These are phyloP conservation scores for Aeoliscus strigatus DNA, from an alignment of 2,797 vertebrate species.

Conservation along the genomic window DNA sequence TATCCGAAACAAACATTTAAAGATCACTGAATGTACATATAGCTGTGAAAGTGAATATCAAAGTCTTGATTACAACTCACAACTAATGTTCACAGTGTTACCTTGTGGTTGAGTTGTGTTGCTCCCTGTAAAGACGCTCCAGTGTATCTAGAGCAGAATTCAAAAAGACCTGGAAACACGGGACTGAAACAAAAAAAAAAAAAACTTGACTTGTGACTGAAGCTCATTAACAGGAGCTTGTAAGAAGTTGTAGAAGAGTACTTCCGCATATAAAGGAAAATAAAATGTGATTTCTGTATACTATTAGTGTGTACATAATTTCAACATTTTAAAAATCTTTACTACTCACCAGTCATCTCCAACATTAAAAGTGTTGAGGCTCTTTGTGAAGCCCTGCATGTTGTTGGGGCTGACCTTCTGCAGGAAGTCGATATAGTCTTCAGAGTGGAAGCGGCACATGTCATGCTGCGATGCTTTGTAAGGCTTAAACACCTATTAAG, in stretches of 20 bases:
- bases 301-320: no score
- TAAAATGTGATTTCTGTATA: no score
- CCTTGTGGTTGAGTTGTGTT: constrained; percentile 98
- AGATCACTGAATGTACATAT: no score
- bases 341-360: constrained; percentile 91
- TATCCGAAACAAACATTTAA: no score
- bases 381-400: constrained; percentile 99
- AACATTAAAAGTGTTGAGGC: constrained; percentile 97
- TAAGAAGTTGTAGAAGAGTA: no score
- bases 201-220: no score
- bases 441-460: constrained; percentile 98
- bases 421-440: constrained; percentile 98
- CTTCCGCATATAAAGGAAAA: no score
- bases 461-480: constrained; percentile 98
- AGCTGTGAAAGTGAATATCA: no score
- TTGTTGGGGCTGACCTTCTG: constrained; percentile 98
- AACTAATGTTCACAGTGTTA: no score
- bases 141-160: constrained; percentile 97
- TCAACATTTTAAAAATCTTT: no score
- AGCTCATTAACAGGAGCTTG: no score
- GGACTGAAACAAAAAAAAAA: constrained; percentile 98
- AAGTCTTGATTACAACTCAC: no score
- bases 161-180: constrained; percentile 95
- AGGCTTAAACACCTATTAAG: constrained; percentile 90
- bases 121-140: constrained; percentile 95